These are phyloP conservation scores for Sciurus carolinensis DNA, from an alignment of 2,797 vertebrate genomes.

Conservation along the genomic window DNA sequence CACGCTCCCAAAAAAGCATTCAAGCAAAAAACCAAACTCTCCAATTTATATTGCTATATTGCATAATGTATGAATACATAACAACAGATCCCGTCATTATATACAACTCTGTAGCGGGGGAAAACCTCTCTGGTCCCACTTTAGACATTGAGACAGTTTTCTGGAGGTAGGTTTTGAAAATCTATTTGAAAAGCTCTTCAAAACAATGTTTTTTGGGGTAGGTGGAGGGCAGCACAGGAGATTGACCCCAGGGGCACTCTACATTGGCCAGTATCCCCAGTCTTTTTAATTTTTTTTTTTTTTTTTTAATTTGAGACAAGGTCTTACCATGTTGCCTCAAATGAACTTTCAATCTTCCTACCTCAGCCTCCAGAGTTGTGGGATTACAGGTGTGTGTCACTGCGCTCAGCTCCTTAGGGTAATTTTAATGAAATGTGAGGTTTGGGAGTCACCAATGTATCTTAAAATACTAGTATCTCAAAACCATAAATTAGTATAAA, in stretches of 20 bases:
- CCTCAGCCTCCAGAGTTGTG: background rate
- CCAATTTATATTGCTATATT: background rate
- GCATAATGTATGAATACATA: too few species aligned
- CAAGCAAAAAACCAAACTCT: too few species aligned
- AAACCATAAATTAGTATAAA: slow-evolving; percentile 75
- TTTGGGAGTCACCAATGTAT: slow-evolving; percentile 66
- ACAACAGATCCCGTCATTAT: too few species aligned
- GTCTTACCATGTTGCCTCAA: background rate
- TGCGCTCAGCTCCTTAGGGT: background rate
- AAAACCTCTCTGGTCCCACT: background rate
- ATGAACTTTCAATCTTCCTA: background rate
- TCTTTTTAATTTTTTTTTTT: background rate
- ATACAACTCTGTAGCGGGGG: too few species aligned
- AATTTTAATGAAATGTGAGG: slow-evolving; percentile 52
- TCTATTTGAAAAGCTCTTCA: slow-evolving; percentile 55
- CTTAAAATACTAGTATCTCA: slow-evolving; percentile 70
- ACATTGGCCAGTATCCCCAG: background rate
- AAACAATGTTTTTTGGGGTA: background rate
- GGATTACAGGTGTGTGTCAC: background rate
- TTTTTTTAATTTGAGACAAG: background rate
- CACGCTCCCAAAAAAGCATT: too few species aligned
- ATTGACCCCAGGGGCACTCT: background rate
- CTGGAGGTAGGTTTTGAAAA: slow-evolving; percentile 27
- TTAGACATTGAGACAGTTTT: background rate
- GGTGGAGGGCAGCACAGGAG: background rate